Base-by-base conservation (phyloP, 2,113 vertebrate genomes). In the Cygnus atratus region DNA sequence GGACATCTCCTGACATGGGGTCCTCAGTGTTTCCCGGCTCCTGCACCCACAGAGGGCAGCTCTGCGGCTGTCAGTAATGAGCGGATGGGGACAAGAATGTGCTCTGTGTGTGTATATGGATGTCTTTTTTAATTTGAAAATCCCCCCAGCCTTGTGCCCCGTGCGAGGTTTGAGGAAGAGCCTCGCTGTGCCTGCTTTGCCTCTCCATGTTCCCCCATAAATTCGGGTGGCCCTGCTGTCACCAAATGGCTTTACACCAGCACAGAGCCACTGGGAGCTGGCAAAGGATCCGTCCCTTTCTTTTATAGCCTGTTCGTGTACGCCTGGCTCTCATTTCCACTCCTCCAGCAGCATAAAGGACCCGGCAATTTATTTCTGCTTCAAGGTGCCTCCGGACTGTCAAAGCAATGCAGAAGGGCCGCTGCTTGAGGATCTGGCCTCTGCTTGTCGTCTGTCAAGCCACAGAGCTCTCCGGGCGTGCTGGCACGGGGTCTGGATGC, bases 191-290 rank as follows among this genome's bases (percentile, higher is more conserved):
- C 68, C 70, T 35, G 13, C 35, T 61, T 86, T 5, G 2, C 54
- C 29, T 55, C 50, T 44, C 37, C 35, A 11, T 41, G 25, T 46
- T 37, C 24, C 57, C 19, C 28, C 10, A 14, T 50, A 57, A 77
- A 29, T 11, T 31, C 13, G 50, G 43, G 28, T 2, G 5, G 33
- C 77, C 79, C 72, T 10, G 57, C 37, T 58, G 75, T 17, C n/a
- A 50, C 44, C 74, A 26, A 13, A 44, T 25, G 5, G 16, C 25
- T 89, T 79, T 10, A 18, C 37, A 37, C 29, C 35, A 29, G 80
- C 0, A 0, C 6, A 5, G 58, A 90, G 33, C 25, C 5, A 1
- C 20, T 20, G 50, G 37, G 31, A 24, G 28, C 2, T 7, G 37
- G 10, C 11, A 63, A 61, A 80, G 90, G 76, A 59, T 89, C 58